Evolutionary conservation across 2,113 vertebrate genomes (phyloP), one percentile per base, ranked within the genome.

Genomic region (Nothocercus julius): DNA sequence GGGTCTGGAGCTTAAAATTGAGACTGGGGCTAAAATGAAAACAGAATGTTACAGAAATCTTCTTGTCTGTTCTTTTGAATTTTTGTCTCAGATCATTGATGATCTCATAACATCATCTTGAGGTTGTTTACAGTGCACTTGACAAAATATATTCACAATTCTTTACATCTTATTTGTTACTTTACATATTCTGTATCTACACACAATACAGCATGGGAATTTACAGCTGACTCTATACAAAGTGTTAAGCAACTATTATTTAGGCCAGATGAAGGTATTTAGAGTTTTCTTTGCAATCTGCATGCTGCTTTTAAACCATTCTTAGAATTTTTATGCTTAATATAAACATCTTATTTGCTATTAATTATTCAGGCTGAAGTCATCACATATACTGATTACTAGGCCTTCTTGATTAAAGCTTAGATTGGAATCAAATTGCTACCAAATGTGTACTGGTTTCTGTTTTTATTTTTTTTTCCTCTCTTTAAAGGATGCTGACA

Each of bases 321-420:
- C 51, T 79, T 91, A 84, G 38, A 89, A 34, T 89, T 94, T 84
- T 59, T 72, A 92, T 56, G 83, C 21, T 91, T 94, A 81, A 85
- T 77, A 18, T 82, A 91, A 93, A 94, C 34, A 84, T 30, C 22
- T 5, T 30, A 85, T 96, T 91, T 97, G 96, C 95, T 93, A 72
- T 85, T 90, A 93, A 94, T 96, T 97, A 96, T 93, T 96, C 75
- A 40, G 30, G 70, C 75, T 94, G 88, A 95, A 91, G 53, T 53
- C 9, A 96, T 95, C 93, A 95, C 92, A 97, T 88, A 93, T 73
- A 96, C 86, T 89, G 90, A 97, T 94, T 95, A 97, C 96, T 84
- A 97, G 91, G 78, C 90, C 76, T 93, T 87, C 73, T 96, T 96
- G 96, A 97, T 97, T 97, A 97, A 97, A 98, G 90, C 85, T 96